These are phyloP conservation scores for Scleropages formosus DNA, from an alignment of 2,797 vertebrate species.

Conservation along the genomic window DNA sequence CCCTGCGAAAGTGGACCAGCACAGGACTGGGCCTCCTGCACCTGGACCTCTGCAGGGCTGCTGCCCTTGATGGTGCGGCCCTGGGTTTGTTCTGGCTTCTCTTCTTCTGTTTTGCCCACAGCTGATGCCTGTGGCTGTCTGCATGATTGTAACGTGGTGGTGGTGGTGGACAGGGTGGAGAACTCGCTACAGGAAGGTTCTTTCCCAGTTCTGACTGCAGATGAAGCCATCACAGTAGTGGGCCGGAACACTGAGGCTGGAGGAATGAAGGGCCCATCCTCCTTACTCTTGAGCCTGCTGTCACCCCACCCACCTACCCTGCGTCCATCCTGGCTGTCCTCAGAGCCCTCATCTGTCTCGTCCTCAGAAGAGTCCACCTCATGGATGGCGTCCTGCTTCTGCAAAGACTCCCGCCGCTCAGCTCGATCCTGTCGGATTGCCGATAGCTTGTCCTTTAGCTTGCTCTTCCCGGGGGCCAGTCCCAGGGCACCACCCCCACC, in stretches of 20 bases:
- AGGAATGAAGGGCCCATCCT: conserved; percentile 51
- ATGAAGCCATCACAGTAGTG: conserved; percentile 52
- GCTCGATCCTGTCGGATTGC: conserved; percentile 90
- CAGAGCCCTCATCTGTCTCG: conserved; percentile 87
- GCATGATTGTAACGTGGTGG: conserved; percentile 42
- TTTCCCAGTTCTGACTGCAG: conserved; percentile 54
- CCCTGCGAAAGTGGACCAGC: conserved; percentile 41
- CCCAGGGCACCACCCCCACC: conserved; percentile 54
- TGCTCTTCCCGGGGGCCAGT: conserved; percentile 64
- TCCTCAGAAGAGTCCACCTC: conserved; percentile 96
- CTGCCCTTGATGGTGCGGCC: conserved; percentile 34
- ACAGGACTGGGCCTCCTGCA: conserved; percentile 32
- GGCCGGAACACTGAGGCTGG: conserved; percentile 61
- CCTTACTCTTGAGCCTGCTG: conserved; percentile 37
- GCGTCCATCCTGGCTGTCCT: conserved; percentile 82
- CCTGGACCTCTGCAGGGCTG: conserved; percentile 19
- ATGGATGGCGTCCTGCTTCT: conserved; percentile 94
- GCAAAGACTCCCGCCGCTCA: conserved; percentile 87
- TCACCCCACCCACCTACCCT: conserved; percentile 46
- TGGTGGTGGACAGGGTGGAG: conserved; percentile 47
- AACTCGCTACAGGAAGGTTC: conserved; percentile 54
- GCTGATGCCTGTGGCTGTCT: conserved; percentile 45
- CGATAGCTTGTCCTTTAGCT: conserved; percentile 74
- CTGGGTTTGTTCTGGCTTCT: conserved; percentile 28
- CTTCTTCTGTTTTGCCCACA: conserved; percentile 35